phyloP scores from a whole-genome alignment of 2,113 vertebrate genomes.

The Smithornis capensis region DNA sequence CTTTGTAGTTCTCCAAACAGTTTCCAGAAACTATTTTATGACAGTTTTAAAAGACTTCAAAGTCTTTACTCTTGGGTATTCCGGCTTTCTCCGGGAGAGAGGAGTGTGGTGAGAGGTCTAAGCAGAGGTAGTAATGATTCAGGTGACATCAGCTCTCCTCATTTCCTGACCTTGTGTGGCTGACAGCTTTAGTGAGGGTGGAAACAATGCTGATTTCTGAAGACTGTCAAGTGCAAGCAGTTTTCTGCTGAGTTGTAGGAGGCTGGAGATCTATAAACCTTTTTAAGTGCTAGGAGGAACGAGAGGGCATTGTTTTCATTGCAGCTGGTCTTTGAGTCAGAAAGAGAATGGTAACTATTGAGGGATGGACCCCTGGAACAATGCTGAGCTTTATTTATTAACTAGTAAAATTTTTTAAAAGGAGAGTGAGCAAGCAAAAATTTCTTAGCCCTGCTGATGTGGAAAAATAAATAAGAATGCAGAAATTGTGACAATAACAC shows the following conservation, averaged over 20 bases:
- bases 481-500: neutral
- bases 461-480: neutral
- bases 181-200: conserved; percentile 50
- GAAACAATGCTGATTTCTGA: conserved; percentile 67
- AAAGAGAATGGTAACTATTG: conserved; percentile 45
- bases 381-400: conserved; percentile 64
- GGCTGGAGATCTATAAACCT: conserved; percentile 78
- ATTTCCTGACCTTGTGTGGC: conserved; percentile 65
- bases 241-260: conserved; percentile 78
- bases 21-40: conserved; percentile 47
- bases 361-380: conserved; percentile 4
- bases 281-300: conserved; percentile 68
- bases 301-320: conserved; percentile 64
- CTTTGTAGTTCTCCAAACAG: conserved; percentile 42
- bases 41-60: conserved; percentile 41
- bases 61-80: conserved; percentile 24
- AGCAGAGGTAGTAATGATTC: conserved; percentile 34
- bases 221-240: conserved; percentile 70
- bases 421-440: conserved; percentile 58
- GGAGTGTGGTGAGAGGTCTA: neutral
- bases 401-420: conserved; percentile 67
- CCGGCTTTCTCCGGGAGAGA: conserved; percentile 18
- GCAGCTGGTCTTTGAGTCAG: conserved; percentile 53
- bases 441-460: conserved; percentile 10
- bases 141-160: conserved; percentile 39